phyloP scores from a whole-genome alignment of 1,140 invertebrate genomes.

The Portunus trituberculatus region DNA sequence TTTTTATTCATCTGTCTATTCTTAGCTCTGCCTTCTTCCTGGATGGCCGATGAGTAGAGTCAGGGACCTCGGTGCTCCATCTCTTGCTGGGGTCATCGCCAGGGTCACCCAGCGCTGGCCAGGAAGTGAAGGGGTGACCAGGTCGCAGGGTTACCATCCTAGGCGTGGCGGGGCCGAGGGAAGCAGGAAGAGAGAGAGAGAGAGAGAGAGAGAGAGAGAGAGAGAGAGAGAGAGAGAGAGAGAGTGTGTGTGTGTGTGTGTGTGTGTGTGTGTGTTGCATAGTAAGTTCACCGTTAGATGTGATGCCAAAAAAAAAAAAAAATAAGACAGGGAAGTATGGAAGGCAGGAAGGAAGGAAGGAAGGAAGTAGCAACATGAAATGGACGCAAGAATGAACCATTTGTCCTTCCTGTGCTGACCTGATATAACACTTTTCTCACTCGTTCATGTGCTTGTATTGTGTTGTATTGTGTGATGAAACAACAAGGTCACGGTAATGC shows the following conservation, averaged over 20 bases:
- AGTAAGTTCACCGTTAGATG: not conserved
- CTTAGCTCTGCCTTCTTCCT: too few species aligned
- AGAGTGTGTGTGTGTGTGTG: too few species aligned
- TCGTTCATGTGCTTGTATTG: not conserved
- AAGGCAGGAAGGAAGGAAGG: not conserved
- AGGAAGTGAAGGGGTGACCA: not conserved
- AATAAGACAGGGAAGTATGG: not conserved
- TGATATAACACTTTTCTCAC: not conserved
- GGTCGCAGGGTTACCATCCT: not conserved
- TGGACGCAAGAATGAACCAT: not conserved
- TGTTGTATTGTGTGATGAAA: not conserved
- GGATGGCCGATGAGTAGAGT: not conserved
- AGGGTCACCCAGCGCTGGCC: not conserved
- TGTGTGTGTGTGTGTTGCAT: too few species aligned
- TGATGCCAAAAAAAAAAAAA: not conserved
- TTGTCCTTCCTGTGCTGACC: not conserved
- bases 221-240: too few species aligned
- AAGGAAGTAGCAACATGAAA: not conserved
- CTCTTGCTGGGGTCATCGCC: not conserved
- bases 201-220: not conserved
- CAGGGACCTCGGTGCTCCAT: not conserved
- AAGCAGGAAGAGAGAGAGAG: conserved; percentile 10
- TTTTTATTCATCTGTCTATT: too few species aligned
- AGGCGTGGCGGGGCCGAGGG: not conserved
- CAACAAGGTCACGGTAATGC: not conserved